Conservation (phyloP, 2,113 vertebrate species). For the Pangasianodon gigas region DNA sequence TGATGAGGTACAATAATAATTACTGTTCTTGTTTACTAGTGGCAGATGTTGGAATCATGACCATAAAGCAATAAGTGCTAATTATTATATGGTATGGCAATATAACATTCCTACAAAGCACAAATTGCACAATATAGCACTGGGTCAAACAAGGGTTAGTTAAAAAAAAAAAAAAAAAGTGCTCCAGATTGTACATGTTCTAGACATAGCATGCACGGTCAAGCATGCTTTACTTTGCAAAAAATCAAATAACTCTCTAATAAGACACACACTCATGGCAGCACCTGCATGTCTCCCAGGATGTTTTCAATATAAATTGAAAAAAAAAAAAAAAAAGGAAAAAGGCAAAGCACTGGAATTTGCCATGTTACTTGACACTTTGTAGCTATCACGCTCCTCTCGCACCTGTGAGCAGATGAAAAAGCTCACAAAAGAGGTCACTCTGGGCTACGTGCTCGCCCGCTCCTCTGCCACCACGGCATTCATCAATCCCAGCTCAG, state of each 20-base stretch:
- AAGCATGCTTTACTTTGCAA: slow-evolving; percentile 9
- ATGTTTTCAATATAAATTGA: slow-evolving; percentile 28
- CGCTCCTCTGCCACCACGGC: slow-evolving; percentile 75
- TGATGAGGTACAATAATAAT: slow-evolving; percentile 27
- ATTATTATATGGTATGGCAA: slow-evolving; percentile 21
- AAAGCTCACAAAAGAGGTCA: slow-evolving; percentile 83
- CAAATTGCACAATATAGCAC: not conserved
- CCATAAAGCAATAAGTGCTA: slow-evolving; percentile 10
- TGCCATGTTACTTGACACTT: slow-evolving; percentile 26
- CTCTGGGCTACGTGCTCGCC: slow-evolving; percentile 79
- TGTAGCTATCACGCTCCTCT: slow-evolving; percentile 17
- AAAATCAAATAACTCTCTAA: slow-evolving; percentile 29
- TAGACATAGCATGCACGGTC: slow-evolving; percentile 5
- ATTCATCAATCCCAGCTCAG: slow-evolving; percentile 81
- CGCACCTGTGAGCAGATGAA: slow-evolving; percentile 53
- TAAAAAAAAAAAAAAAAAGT: not conserved
- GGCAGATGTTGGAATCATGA: slow-evolving; percentile 21
- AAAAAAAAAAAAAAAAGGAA: not conserved
- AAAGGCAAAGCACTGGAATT: slow-evolving; percentile 28
- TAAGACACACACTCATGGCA: not conserved
- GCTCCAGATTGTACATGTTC: not conserved
- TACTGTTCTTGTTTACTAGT: slow-evolving; percentile 18
- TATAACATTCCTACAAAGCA: slow-evolving; percentile 9
- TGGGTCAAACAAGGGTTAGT: not conserved
- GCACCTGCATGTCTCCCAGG: slow-evolving; percentile 16